phyloP scores from a whole-genome alignment of 23 tunicate species.

The Botrylloides violaceus region DNA sequence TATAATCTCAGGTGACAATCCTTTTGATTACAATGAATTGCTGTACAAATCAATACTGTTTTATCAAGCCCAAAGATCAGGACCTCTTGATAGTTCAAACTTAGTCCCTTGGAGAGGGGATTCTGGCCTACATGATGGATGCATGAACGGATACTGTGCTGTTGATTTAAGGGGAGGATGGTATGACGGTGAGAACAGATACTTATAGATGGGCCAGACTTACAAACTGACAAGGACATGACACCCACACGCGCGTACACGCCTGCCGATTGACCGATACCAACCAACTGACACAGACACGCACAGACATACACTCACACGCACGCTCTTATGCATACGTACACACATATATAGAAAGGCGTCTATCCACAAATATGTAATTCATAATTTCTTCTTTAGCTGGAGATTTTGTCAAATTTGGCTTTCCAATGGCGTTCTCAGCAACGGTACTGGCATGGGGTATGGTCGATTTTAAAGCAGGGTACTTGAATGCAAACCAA shows the following conservation, averaged over 20 bases:
- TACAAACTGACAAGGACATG: too few species aligned
- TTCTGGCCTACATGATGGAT: conserved; percentile 32
- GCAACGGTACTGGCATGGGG: conserved; percentile 44
- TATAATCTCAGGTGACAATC: neutral
- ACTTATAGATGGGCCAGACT: too few species aligned
- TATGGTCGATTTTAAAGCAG: conserved; percentile 26
- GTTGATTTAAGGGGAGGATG: conserved; percentile 82
- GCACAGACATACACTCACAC: too few species aligned
- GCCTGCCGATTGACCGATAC: too few species aligned
- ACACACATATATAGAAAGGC: too few species aligned
- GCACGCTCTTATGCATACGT: too few species aligned
- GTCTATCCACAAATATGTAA: too few species aligned
- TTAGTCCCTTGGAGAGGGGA: conserved; percentile 38
- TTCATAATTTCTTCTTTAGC: conserved; percentile 12
- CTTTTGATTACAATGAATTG: conserved; percentile 33
- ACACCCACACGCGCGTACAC: too few species aligned
- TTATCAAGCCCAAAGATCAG: conserved; percentile 36
- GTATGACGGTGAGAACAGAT: conserved; percentile 96
- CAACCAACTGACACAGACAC: too few species aligned
- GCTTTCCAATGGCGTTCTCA: conserved; percentile 38
- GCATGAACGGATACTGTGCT: conserved; percentile 18
- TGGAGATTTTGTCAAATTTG: conserved; percentile 38
- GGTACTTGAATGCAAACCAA: conserved; percentile 25
- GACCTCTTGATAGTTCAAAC: conserved; percentile 3
- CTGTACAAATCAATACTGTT: conserved; percentile 37